These are phyloP conservation scores for Epistrophe grossulariae DNA, from an alignment of 2,888 invertebrate species.

Conservation along the genomic window DNA sequence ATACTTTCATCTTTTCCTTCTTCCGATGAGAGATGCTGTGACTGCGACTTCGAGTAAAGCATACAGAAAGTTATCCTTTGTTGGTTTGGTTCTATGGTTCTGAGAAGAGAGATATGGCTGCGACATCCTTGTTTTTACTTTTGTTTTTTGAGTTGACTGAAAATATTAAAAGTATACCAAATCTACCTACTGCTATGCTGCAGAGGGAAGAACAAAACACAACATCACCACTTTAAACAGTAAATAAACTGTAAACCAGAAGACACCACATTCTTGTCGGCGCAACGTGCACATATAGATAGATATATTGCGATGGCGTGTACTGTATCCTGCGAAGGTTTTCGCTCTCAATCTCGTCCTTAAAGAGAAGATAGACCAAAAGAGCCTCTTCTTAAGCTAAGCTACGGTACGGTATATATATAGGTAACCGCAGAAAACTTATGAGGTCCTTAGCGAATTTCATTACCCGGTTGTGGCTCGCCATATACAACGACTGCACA, in stretches of 20 bases:
- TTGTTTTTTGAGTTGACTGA: conserved; percentile 20
- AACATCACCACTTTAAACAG: conserved; percentile 43
- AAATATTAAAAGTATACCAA: conserved; percentile 22
- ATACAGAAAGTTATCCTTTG: conserved; percentile 46
- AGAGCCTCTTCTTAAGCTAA: conserved; percentile 52
- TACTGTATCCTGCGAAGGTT: conserved; percentile 1
- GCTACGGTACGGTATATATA: conserved; percentile 11
- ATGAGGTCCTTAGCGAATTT: conserved; percentile 72
- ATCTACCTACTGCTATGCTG: background rate
- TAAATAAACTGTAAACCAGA: conserved; percentile 57
- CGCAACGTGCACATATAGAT: background rate
- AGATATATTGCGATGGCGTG: background rate
- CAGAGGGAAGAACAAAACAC: conserved; percentile 20
- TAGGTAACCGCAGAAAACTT: conserved; percentile 66
- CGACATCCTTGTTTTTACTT: conserved; percentile 44
- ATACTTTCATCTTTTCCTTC: conserved; percentile 64
- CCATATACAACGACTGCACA: conserved; percentile 47
- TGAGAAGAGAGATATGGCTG: conserved; percentile 31
- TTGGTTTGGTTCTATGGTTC: conserved; percentile 8
- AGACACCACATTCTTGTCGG: conserved; percentile 39
- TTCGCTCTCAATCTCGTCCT: background rate
- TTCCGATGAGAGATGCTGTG: conserved; percentile 52
- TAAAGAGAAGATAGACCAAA: background rate
- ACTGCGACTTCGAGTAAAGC: conserved; percentile 16
- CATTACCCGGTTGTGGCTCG: conserved; percentile 68